Conservation (phyloP, 2,888 invertebrate genomes). For the Nomada goodeniana region DNA sequence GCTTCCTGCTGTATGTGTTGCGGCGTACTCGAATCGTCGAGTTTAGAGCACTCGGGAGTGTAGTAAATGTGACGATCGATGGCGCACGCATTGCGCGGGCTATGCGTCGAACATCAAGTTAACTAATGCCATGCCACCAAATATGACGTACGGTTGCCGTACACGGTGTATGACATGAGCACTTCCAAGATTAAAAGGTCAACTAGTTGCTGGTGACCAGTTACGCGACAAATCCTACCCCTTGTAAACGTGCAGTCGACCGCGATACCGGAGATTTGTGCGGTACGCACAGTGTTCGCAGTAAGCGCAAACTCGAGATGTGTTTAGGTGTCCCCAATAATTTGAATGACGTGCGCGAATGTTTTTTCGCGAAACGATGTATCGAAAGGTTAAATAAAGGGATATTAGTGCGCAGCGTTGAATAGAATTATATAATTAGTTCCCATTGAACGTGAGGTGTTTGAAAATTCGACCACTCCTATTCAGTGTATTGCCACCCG, state of each 20-base stretch:
- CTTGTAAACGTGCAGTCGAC: too few relatives aligned
- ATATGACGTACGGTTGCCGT: slow-evolving; percentile 39
- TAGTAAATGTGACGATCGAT: slow-evolving; percentile 59
- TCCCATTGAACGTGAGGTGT: too few relatives aligned
- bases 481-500: too few relatives aligned
- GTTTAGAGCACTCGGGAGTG: slow-evolving; percentile 35
- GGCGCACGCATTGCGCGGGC: slow-evolving; percentile 20
- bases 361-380: too few relatives aligned
- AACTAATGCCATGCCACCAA: slow-evolving; percentile 39
- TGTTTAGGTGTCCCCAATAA: too few relatives aligned
- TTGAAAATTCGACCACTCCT: too few relatives aligned
- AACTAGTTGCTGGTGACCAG: neutral
- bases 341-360: too few relatives aligned
- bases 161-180: neutral
- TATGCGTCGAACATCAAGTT: slow-evolving; percentile 44
- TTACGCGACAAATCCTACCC: neutral
- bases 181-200: slow-evolving; percentile 28
- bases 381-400: too few relatives aligned
- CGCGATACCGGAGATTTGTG: too few relatives aligned
- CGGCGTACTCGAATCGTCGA: slow-evolving; percentile 33
- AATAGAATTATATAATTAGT: neutral
- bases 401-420: too few relatives aligned
- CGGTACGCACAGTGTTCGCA: too few relatives aligned
- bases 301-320: too few relatives aligned
- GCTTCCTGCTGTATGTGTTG: slow-evolving; percentile 2